Conservation (phyloP, 2,113 vertebrate species). For the Procavia capensis region DNA sequence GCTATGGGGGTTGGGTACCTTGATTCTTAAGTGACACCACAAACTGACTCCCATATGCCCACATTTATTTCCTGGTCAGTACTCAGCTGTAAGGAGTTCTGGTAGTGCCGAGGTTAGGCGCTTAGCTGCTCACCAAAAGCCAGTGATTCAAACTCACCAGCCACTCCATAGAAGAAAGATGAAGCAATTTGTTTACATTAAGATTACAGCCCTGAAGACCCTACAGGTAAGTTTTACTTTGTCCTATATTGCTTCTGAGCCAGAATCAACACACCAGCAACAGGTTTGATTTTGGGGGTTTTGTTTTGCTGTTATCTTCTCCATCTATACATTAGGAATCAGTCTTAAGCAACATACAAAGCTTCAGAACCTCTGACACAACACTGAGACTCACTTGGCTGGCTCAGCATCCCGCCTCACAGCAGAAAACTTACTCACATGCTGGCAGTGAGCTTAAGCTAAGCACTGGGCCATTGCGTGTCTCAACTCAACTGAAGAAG, state of each 20-base stretch:
- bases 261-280: no score
- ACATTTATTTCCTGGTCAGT: neutral
- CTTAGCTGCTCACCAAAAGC: no score
- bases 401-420: neutral
- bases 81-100: no score
- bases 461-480: neutral
- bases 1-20: rapidly evolving
- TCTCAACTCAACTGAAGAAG: neutral
- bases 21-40: rapidly evolving
- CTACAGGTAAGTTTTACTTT: no score
- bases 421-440: neutral
- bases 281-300: no score
- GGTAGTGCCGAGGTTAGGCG: no score
- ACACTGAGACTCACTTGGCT: neutral
- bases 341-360: neutral
- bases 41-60: rapidly evolving
- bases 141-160: no score
- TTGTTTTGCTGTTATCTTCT: neutral
- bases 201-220: no score
- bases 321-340: neutral
- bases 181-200: no score
- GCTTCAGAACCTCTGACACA: neutral
- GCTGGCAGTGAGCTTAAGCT: neutral
- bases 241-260: no score
- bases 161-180: no score